Evolutionary conservation across 2,888 invertebrate species (phyloP), one percentile per base, ranked within the genome.

Genomic region (Cabera pusaria): DNA sequence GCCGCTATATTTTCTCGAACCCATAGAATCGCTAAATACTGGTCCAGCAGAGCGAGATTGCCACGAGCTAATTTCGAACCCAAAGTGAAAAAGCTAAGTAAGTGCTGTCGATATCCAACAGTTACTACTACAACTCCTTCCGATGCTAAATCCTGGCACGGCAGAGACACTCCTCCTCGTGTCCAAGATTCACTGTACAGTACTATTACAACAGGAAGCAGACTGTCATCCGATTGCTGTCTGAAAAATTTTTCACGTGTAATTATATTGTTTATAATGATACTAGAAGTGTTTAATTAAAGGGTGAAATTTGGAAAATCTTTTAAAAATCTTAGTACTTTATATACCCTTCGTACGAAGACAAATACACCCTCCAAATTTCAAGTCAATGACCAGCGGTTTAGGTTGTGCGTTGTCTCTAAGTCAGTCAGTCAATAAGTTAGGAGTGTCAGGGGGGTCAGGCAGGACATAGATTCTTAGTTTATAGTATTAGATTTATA

Each of bases 31-130:
- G 95, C 96, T 72, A 96, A 80, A 59, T 94, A 93, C 66, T 97
- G 96, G 75, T 98, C 97, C 55, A 95, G 92, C 29, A 98, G 77
- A 0, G 97, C 97, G 42, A 96, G 92, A 75, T 98, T 98, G 0
- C 97, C 97, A 0, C 95, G 91, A 1, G 92, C 91, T 49, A 88
- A 83, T 21, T 74, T 53, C 3, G 84, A 81, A 16, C 87, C 90
- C 45, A 92, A 68, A 14, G 90, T 90, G 45, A 94, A 91, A 79
- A 93, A 94, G 2, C 93, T 93, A 50, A 95, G 92, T 12, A 94
- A 86, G 60, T 94, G 93, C 16, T 92, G 89, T 14, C 95, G 90
- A 71, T 93, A 95, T 52, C 92, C 92, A 10, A 93, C 90, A 1
- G 93, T 92, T 1, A 95, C 92, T 1, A 94, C 92, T 1, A 95